phyloP scores from a whole-genome alignment of 2,888 invertebrate species.

The Allygus modestus region DNA sequence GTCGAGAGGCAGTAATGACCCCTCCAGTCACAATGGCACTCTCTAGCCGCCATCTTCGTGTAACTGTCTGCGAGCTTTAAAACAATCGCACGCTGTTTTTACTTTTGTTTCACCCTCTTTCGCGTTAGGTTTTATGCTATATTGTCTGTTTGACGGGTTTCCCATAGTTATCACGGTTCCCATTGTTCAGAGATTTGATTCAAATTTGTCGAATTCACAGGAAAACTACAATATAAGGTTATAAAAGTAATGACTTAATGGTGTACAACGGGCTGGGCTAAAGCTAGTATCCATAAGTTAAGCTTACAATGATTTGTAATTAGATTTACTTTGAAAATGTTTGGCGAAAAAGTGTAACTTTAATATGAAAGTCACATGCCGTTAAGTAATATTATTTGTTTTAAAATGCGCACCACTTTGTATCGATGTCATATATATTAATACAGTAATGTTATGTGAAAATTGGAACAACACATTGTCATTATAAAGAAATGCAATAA shows the following conservation, averaged over 20 bases:
- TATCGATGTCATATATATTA: too few relatives aligned
- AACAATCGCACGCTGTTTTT: conserved; percentile 51
- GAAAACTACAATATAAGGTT: conserved; percentile 2
- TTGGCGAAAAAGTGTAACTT: too few relatives aligned
- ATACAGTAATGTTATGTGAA: too few relatives aligned
- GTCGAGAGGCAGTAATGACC: conserved; percentile 38
- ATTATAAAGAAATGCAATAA: too few relatives aligned
- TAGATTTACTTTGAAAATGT: too few relatives aligned
- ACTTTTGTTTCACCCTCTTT: conserved; percentile 42
- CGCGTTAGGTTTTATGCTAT: conserved; percentile 33
- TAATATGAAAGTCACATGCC: too few relatives aligned
- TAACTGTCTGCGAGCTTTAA: background rate
- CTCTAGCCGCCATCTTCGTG: conserved; percentile 14
- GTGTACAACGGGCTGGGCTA: background rate
- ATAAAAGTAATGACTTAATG: background rate
- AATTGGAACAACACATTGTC: too few relatives aligned
- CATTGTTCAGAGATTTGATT: conserved; percentile 1
- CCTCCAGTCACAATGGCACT: conserved; percentile 42
- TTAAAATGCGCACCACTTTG: too few relatives aligned
- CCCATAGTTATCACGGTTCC: background rate
- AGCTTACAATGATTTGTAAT: too few relatives aligned
- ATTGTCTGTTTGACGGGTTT: background rate
- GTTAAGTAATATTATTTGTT: too few relatives aligned
- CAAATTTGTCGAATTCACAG: background rate
- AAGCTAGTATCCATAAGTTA: background rate